Conservation (phyloP, 2,797 vertebrate species). For the Podarcis siculus region DNA sequence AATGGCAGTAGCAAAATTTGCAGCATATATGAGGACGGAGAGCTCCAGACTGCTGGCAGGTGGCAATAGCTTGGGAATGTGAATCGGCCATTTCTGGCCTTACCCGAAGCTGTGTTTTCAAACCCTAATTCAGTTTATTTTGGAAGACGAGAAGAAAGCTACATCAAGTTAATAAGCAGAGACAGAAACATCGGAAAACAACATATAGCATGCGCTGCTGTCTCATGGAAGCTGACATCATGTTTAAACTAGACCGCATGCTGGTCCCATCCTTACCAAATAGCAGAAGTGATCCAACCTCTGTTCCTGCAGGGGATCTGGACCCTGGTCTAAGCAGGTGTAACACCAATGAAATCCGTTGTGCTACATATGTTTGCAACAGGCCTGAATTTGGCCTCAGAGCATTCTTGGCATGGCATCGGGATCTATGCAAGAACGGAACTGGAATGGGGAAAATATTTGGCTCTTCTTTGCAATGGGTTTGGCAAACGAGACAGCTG, state of each 20-base stretch:
- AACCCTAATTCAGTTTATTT: background rate
- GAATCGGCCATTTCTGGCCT: background rate
- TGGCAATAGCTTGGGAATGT: background rate
- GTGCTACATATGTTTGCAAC: slow-evolving; percentile 20
- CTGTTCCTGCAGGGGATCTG: background rate
- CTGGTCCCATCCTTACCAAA: background rate
- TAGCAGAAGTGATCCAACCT: background rate
- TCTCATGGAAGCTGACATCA: background rate
- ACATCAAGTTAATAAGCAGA: background rate
- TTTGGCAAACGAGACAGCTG: slow-evolving; percentile 48
- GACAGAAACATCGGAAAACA: background rate
- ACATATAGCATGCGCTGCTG: background rate
- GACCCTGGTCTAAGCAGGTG: background rate
- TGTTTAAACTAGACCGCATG: background rate
- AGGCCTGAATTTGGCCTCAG: background rate
- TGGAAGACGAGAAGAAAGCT: background rate
- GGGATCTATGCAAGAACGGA: background rate
- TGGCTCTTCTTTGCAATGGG: background rate
- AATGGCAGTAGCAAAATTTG: background rate
- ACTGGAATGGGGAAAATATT: background rate
- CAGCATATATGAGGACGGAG: background rate
- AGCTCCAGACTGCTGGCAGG: background rate
- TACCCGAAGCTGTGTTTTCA: background rate
- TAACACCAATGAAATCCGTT: background rate
- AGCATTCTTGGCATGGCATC: slow-evolving; percentile 4